Evolutionary conservation across 1,140 invertebrate species (phyloP), one percentile per base, ranked within the genome.

Genomic region (Lordiphosa collinella): DNA sequence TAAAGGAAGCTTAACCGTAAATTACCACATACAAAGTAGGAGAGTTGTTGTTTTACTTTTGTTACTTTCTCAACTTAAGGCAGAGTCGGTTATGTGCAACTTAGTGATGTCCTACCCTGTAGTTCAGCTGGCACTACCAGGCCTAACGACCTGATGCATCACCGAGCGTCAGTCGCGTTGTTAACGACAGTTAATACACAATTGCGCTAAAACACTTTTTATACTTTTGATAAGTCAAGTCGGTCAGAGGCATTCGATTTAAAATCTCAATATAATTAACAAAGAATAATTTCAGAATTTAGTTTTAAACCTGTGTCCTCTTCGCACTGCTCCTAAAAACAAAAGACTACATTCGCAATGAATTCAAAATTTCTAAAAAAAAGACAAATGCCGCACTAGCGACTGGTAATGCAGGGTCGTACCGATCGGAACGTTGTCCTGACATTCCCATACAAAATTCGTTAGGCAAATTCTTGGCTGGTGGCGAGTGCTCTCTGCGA

Each of bases 321-420:
- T 10, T 37, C 11, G 5, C 14, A 48, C 44, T 49, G 4, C 12
- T 9, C 36, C 41, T 37, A 53, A 48, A 64, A 58, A 32, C 32
- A 13, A 40, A 82, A 84, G 78, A 84, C 78, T 85, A 69, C 73
- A 85, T 84, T 84, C 73, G 73, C 41, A 58, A 85, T 72, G 78
- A 84, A 84, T 84, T 85, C 73, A 78, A 84, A 84, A 84, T 65
- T 84, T 78, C 50, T 78, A 46, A 67, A 82, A 64, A 66, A 84
- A 84, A 85, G 79, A 84, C 79, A 84, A 84, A 84, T 85, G 79
- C 78, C n/a, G n/a, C n/a, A n/a, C n/a, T n/a, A n/a, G n/a, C n/a
- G n/a, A n/a, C n/a, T n/a, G n/a, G n/a, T n/a, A n/a, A n/a, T n/a
- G n/a, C n/a, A n/a, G n/a, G n/a, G n/a, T n/a, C n/a, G n/a, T n/a